These are phyloP conservation scores for Tipula helvola DNA, from an alignment of 2,888 invertebrate species.

Conservation along the genomic window DNA sequence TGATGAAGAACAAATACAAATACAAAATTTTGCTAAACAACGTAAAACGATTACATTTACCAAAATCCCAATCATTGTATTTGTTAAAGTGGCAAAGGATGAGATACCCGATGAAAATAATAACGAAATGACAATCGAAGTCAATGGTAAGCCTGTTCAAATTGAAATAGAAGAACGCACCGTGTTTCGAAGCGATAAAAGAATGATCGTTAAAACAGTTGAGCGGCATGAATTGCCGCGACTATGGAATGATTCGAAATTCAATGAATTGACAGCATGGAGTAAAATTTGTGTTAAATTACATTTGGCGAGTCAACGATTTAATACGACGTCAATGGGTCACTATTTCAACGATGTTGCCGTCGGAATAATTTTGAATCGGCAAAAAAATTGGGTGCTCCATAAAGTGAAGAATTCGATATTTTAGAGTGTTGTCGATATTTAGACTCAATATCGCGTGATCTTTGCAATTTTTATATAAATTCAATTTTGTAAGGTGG, in stretches of 20 bases:
- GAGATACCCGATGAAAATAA: neutral
- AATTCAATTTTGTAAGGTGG: no score
- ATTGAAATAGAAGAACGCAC: neutral
- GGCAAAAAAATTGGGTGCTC: neutral
- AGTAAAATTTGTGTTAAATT: neutral
- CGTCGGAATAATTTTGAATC: neutral
- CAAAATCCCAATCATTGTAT: neutral
- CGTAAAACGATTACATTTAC: neutral
- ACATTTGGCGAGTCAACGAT: neutral
- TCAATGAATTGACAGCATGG: neutral
- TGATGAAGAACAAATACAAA: slow-evolving; percentile 12
- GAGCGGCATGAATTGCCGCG: neutral
- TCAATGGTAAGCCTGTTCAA: slow-evolving; percentile 5
- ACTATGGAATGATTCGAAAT: slow-evolving; percentile 12
- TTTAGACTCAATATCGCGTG: no score
- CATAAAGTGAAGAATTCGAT: neutral
- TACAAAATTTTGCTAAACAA: neutral
- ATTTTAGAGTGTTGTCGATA: no score
- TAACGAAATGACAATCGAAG: neutral
- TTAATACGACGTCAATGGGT: neutral
- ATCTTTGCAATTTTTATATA: no score
- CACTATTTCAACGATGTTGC: neutral
- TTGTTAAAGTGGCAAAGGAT: neutral
- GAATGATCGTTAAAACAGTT: neutral
- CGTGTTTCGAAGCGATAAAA: neutral